Evolutionary conservation across 2,888 invertebrate species (phyloP), one percentile per base, ranked within the genome.

Genomic region (Synanthedon tipuliformis): DNA sequence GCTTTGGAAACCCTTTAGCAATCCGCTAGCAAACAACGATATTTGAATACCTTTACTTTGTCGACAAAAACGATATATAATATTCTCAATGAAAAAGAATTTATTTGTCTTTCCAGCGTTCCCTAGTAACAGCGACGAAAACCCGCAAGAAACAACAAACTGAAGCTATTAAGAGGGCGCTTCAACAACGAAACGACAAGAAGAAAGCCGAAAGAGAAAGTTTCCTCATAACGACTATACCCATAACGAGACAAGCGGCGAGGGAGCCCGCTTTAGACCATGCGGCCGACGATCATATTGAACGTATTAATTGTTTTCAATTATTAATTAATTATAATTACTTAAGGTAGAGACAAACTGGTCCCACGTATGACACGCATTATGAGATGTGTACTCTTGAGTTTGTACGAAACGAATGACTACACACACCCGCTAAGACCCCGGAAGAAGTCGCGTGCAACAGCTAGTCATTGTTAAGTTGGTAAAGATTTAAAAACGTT

Each of bases 121-220:
- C 98, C 5, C 83, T 98, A 66, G 99, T 99, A 50, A 99, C 99
- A 27, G 99, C 99, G 10, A 99, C 99, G 0, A 98, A 99, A 77
- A 99, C 99, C 0, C 90, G 99, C 16, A 96, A 99, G 74, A 99
- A 99, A 76, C 99, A 99, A 76, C 98, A 99, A 81, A 98, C 99
- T 16, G 99, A 99, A 82, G 92, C 99, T 56, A 97, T 99, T 54
- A 95, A 97, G 68, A 92, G 94, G 78, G 99, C 99, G 1, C 84
- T 99, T 15, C 94, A 97, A 71, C 97, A 97, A 48, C 96, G 98
- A 63, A 98, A 98, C 69, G 98, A 98, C 71, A 96, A 98, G 69
- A 95, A 96, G 73, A 89, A 97, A 7, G 94, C 94, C n/a, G 98
- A 98, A 71, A 85, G 99, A 12, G 98, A 98, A 77, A 96, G 96